A percentile compares a stretch with the other conserved stretches of the same genome.
Conservation (phyloP, 2,797 vertebrate species). For the Amphiprion clarkii region DNA sequence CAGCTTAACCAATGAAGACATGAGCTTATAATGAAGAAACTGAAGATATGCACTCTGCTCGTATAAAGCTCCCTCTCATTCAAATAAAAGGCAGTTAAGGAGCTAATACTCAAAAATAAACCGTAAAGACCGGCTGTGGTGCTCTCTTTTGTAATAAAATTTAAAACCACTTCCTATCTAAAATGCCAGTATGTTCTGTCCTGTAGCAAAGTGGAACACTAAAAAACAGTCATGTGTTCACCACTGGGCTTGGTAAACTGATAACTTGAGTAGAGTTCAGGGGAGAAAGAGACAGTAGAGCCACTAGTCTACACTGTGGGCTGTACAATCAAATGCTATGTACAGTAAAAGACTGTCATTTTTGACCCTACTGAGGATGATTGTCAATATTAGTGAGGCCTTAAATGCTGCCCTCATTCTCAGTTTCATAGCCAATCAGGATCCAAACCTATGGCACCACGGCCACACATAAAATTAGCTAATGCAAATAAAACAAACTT, state of each 20-base stretch:
- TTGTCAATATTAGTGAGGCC: constrained; percentile 73
- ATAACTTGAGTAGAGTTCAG: constrained; percentile 46
- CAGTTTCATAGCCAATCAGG: constrained; percentile 47
- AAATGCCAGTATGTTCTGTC: constrained; percentile 61
- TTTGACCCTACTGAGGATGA: constrained; percentile 69
- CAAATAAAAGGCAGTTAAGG: constrained; percentile 65
- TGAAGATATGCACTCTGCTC: constrained; percentile 53
- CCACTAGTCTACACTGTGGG: constrained; percentile 32
- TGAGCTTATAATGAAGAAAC: constrained; percentile 64
- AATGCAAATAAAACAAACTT: constrained; percentile 75
- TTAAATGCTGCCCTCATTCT: constrained; percentile 25
- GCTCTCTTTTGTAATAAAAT: constrained; percentile 59
- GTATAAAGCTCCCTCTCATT: constrained; percentile 49
- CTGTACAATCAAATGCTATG: constrained; percentile 31
- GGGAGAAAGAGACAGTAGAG: constrained; percentile 43
- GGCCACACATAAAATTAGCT: constrained; percentile 68
- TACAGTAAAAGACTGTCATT: constrained; percentile 30
- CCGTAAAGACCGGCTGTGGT: constrained; percentile 43
- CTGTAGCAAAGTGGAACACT: constrained; percentile 47
- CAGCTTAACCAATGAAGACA: constrained; percentile 59
- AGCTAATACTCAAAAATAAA: constrained; percentile 50
- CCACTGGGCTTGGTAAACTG: constrained; percentile 26
- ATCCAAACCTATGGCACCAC: constrained; percentile 49
- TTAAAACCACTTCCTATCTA: constrained; percentile 74
- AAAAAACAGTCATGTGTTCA: constrained; percentile 47